These are phyloP conservation scores for Chironex yamaguchii DNA, from an alignment of 30 jellyfish, hydroid and myxozoan species.

Conservation along the genomic window DNA sequence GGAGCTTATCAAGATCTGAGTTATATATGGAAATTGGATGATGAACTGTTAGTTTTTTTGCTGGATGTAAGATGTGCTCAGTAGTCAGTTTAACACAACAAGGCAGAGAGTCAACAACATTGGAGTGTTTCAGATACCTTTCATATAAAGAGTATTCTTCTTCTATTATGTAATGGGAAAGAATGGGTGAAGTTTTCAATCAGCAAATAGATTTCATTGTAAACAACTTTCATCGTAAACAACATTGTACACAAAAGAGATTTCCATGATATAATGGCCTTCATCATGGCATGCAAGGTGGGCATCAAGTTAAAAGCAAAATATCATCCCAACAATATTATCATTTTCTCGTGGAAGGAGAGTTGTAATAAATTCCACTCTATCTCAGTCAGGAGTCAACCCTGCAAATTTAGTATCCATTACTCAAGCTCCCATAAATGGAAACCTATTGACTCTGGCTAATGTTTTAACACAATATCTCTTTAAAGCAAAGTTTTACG, in stretches of 20 bases:
- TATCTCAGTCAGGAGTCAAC: background rate
- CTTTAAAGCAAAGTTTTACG: conserved; percentile 20
- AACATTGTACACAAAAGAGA: background rate
- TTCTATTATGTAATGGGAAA: too few relatives aligned
- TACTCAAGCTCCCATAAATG: background rate
- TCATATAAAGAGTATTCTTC: too few relatives aligned
- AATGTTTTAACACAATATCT: conserved; percentile 32
- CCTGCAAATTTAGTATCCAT: background rate
- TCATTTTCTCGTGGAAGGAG: background rate
- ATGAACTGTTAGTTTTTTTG: too few relatives aligned
- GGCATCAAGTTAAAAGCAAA: background rate
- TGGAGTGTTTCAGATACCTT: too few relatives aligned
- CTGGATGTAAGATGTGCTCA: too few relatives aligned
- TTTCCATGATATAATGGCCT: background rate
- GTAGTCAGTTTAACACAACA: too few relatives aligned
- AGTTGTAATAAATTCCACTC: too few relatives aligned
- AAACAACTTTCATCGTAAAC: background rate
- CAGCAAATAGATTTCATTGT: background rate
- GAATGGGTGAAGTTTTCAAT: background rate
- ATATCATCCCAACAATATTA: background rate
- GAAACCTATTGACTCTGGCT: conserved; percentile 5
- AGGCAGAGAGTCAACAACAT: too few relatives aligned
- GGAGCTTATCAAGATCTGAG: too few relatives aligned
- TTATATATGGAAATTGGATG: too few relatives aligned
- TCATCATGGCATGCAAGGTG: background rate